Conservation (phyloP, 2,888 invertebrate species). For the Hybos culiciformis region DNA sequence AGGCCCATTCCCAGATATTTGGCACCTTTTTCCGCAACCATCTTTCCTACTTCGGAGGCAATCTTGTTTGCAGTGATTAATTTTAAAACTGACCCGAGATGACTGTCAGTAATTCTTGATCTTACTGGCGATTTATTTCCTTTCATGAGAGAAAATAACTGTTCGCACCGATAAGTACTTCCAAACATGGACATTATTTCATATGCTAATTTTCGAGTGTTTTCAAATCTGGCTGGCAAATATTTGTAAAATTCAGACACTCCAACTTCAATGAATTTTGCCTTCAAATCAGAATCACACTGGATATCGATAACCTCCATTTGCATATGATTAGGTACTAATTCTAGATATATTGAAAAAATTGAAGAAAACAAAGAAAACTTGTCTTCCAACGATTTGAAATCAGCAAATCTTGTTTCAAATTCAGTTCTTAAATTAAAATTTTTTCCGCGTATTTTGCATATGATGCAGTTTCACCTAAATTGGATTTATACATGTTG, state of each 20-base stretch:
- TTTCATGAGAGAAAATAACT: constrained; percentile 10
- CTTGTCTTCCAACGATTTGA: constrained; percentile 13
- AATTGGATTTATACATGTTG: constrained; percentile 11
- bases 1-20: background rate
- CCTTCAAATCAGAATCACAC: constrained; percentile 8
- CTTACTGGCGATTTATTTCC: background rate
- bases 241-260: constrained; percentile 6
- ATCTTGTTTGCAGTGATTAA: constrained; percentile 2
- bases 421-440: constrained; percentile 13
- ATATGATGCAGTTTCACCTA: constrained; percentile 10
- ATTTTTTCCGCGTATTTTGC: constrained; percentile 11
- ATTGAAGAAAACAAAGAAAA: constrained; percentile 7
- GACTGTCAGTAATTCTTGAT: constrained; percentile 1
- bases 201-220: constrained; percentile 8
- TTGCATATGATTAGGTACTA: constrained; percentile 7
- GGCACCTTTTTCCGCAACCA: background rate
- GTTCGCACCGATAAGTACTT: constrained; percentile 11
- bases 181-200: constrained; percentile 11
- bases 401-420: constrained; percentile 16
- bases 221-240: constrained; percentile 10
- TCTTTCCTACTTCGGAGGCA: constrained; percentile 1
- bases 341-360: constrained; percentile 6
- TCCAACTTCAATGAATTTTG: constrained; percentile 10
- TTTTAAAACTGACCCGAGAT: constrained; percentile 1
- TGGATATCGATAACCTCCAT: constrained; percentile 7